Evolutionary conservation across 2,113 vertebrate genomes (phyloP).

Genomic region (Suncus etruscus): DNA sequence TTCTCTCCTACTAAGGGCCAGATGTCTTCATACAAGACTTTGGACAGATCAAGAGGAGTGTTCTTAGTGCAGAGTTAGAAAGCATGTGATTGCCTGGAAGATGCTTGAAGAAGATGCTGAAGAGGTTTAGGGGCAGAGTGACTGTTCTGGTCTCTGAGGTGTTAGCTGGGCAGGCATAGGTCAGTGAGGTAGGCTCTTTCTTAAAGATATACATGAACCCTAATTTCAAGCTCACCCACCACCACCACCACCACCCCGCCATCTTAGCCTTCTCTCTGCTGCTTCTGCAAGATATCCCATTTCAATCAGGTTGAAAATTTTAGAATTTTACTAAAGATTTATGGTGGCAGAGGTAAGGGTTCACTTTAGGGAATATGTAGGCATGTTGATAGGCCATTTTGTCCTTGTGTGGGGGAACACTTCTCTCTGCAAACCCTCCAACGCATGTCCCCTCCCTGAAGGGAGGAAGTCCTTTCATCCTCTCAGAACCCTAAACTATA

Average conservation of each 20-base stretch:
- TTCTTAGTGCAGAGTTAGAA: neutral
- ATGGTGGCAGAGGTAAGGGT: neutral
- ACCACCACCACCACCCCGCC: too few relatives aligned
- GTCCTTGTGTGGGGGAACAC: neutral
- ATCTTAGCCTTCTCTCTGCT: neutral
- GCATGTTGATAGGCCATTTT: neutral
- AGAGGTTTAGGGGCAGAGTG: neutral
- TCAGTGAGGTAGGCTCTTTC: too few relatives aligned
- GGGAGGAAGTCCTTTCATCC: too few relatives aligned
- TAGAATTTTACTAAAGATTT: neutral
- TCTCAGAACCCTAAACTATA: too few relatives aligned
- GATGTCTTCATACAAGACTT: neutral
- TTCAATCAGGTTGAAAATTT: neutral
- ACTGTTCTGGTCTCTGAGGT: accelerated
- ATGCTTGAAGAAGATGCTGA: too few relatives aligned
- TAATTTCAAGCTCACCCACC: neutral
- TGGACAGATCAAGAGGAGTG: too few relatives aligned
- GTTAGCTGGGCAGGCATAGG: neutral
- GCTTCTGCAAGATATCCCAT: conserved; percentile 11
- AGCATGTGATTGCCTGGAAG: neutral
- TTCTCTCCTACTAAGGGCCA: neutral
- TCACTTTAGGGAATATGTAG: neutral
- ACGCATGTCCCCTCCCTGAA: neutral
- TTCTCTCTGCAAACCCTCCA: neutral
- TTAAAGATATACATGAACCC: too few relatives aligned